phyloP scores from a whole-genome alignment of 2,113 vertebrate genomes.

The Gobius niger region DNA sequence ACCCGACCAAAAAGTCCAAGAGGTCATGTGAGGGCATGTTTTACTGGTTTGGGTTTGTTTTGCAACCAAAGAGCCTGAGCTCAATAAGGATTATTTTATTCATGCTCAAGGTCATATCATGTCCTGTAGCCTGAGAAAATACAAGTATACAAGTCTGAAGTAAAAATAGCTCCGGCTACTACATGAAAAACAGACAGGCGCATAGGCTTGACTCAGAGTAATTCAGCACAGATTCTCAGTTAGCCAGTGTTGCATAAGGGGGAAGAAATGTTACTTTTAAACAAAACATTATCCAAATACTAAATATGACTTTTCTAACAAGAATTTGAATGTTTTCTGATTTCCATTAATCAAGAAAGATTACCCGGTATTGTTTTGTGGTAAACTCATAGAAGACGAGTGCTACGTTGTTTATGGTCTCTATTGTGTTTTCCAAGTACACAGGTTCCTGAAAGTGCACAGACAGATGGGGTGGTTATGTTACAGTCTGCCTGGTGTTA shows the following conservation, averaged over 20 bases:
- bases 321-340: neutral
- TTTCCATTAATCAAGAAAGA: conserved; percentile 17
- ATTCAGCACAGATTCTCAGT: conserved; percentile 55
- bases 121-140: conserved; percentile 61
- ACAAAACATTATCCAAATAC: conserved; percentile 39
- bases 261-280: conserved; percentile 61
- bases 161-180: conserved; percentile 65
- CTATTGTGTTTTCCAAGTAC: conserved; percentile 56
- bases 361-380: neutral
- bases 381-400: neutral
- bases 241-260: conserved; percentile 58
- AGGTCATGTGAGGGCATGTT: conserved; percentile 50
- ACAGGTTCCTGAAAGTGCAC: conserved; percentile 45
- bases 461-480: conserved; percentile 51
- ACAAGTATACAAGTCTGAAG: conserved; percentile 55
- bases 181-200: conserved; percentile 31
- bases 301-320: neutral
- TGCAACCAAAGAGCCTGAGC: conserved; percentile 46
- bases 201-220: conserved; percentile 34
- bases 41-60: conserved; percentile 57
- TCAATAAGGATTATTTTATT: conserved; percentile 46
- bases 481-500: conserved; percentile 63
- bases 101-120: conserved; percentile 53
- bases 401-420: conserved; percentile 22
- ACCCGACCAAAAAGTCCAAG: conserved; percentile 31